These are phyloP conservation scores for Poecilobothrus nobilitatus DNA, from an alignment of 2,888 invertebrate genomes.

Conservation along the genomic window DNA sequence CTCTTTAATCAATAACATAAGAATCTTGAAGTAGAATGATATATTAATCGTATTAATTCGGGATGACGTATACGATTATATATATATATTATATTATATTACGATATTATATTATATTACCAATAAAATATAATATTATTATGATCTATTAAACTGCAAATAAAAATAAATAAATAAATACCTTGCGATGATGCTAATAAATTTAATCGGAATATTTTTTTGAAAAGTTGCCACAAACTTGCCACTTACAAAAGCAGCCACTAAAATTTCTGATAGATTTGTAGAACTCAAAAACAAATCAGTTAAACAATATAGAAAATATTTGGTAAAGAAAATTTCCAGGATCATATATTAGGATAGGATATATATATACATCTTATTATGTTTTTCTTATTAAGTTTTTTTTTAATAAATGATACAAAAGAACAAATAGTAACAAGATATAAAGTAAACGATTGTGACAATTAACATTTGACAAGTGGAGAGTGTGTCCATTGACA, in stretches of 20 bases:
- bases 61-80: conserved; percentile 78
- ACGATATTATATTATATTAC: conserved; percentile 82
- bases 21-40: conserved; percentile 61
- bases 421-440: no score
- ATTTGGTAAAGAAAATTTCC: conserved; percentile 82
- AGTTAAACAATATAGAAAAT: conserved; percentile 80
- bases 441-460: no score
- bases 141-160: no score
- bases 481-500: no score
- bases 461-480: no score
- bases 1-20: conserved; percentile 71
- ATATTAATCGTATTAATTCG: conserved; percentile 60
- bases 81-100: no score
- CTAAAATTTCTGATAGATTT: conserved; percentile 81
- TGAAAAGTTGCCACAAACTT: no score
- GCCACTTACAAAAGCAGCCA: conserved; percentile 92
- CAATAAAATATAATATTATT: conserved; percentile 70
- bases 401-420: no score
- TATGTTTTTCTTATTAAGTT: no score
- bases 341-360: conserved; percentile 88
- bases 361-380: no score
- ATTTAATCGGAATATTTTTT: conserved; percentile 74
- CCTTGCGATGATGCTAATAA: conserved; percentile 76
- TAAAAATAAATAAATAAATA: no score
- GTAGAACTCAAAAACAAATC: conserved; percentile 89